Percentiles rank a stretch among this genome's conserved stretches.
Evolutionary conservation across 2,888 invertebrate genomes (phyloP).

Genomic region (Hemicrepidius hirtus): DNA sequence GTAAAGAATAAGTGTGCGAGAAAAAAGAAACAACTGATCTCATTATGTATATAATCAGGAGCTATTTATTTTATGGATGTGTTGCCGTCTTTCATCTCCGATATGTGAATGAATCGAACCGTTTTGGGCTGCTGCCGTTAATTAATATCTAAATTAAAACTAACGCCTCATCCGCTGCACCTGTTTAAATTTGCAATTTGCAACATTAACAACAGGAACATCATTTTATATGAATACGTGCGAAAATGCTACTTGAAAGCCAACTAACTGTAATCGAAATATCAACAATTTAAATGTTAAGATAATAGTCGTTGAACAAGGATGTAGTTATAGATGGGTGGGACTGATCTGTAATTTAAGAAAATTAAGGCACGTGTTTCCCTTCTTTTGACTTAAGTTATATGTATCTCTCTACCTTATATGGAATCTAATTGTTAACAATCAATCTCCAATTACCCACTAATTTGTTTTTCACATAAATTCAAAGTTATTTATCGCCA

Average conservation of each 20-base stretch:
- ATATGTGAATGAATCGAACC: background rate
- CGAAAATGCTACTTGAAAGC: conserved; percentile 16
- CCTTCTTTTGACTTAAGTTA: background rate
- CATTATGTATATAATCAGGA: conserved; percentile 15
- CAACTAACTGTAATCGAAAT: background rate
- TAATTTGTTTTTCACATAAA: conserved; percentile 12
- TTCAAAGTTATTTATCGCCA: background rate
- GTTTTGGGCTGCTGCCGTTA: conserved; percentile 3
- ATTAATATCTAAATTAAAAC: conserved; percentile 11
- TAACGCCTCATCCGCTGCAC: background rate
- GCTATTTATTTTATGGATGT: conserved; percentile 1
- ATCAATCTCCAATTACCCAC: conserved; percentile 7
- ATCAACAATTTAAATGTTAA: background rate
- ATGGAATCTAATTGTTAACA: conserved; percentile 2
- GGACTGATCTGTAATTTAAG: background rate
- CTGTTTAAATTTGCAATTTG: conserved; percentile 6
- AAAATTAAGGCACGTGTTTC: conserved; percentile 5
- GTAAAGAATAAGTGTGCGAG: conserved; percentile 20
- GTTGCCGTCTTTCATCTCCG: conserved; percentile 7
- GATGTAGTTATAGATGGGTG: background rate
- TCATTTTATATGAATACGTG: conserved; percentile 22
- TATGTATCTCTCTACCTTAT: background rate
- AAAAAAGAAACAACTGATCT: conserved; percentile 27
- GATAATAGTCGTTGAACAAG: background rate
- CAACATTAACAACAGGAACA: background rate